Conservation (phyloP, 2,888 invertebrate genomes). For the Blera fallax region DNA sequence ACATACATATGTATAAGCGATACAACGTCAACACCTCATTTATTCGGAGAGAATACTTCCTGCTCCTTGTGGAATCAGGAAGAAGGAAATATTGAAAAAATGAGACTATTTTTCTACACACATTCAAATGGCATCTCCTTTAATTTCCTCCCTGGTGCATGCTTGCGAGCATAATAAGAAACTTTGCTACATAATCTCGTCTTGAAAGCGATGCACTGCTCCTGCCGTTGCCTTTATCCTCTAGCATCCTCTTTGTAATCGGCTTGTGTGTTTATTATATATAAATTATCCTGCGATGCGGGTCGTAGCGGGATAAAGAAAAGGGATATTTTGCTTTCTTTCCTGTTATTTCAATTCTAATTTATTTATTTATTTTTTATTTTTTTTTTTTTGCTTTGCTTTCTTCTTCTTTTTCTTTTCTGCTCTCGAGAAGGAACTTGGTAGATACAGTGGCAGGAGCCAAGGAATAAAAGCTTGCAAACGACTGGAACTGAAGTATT, state of each 20-base stretch:
- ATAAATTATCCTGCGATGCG: conserved; percentile 66
- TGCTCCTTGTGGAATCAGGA: conserved; percentile 42
- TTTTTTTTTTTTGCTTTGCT: conserved; percentile 18
- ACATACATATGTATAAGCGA: neutral
- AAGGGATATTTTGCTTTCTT: conserved; percentile 32
- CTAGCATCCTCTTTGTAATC: conserved; percentile 65
- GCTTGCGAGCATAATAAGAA: conserved; percentile 63
- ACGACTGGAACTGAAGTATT: conserved; percentile 30
- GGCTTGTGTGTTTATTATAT: conserved; percentile 70
- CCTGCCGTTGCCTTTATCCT: conserved; percentile 22
- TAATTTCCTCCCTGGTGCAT: conserved; percentile 66
- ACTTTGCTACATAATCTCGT: conserved; percentile 59
- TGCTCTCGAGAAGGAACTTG: conserved; percentile 36
- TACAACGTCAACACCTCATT: conserved; percentile 53
- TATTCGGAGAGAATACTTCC: conserved; percentile 53
- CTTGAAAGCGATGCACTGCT: conserved; percentile 49
- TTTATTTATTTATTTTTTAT: conserved; percentile 61
- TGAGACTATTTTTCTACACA: conserved; percentile 54
- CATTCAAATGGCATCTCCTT: conserved; percentile 58
- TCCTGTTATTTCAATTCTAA: conserved; percentile 68
- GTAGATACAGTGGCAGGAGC: neutral
- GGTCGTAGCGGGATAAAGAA: conserved; percentile 21
- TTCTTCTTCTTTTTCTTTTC: conserved; percentile 3
- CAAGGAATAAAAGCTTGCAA: conserved; percentile 1
- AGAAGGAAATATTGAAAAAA: conserved; percentile 62